phyloP scores from a whole-genome alignment of 2,888 invertebrate genomes.

The Clanis bilineata region DNA sequence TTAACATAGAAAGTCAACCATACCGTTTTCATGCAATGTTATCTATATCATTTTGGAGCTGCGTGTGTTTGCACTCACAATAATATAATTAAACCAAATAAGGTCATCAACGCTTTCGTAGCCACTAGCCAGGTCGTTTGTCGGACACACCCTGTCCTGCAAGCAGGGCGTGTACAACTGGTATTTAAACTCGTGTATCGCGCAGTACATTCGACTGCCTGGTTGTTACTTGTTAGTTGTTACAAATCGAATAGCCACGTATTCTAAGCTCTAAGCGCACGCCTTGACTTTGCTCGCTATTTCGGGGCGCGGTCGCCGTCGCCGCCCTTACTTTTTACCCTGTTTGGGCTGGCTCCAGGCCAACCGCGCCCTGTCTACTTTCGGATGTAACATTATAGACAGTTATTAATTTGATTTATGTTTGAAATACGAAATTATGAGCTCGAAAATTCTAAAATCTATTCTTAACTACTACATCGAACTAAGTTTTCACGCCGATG shows the following conservation, averaged over 20 bases:
- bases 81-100: slow-evolving; percentile 41
- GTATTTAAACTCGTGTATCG: slow-evolving; percentile 28
- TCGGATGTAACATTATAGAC: slow-evolving; percentile 47
- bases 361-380: slow-evolving; percentile 67
- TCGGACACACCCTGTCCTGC: slow-evolving; percentile 38
- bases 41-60: neutral
- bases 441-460: neutral
- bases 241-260: slow-evolving; percentile 40
- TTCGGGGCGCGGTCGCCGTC: slow-evolving; percentile 73
- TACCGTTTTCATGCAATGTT: slow-evolving; percentile 8
- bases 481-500: too few relatives aligned
- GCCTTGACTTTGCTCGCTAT: slow-evolving; percentile 81
- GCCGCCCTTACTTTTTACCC: slow-evolving; percentile 78
- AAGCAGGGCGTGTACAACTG: slow-evolving; percentile 41
- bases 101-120: slow-evolving; percentile 38
- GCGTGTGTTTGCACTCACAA: slow-evolving; percentile 14
- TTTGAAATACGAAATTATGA: neutral
- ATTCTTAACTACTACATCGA: neutral
- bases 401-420: slow-evolving; percentile 50
- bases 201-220: slow-evolving; percentile 20
- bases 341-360: slow-evolving; percentile 75
- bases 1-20: slow-evolving; percentile 29
- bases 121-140: slow-evolving; percentile 26
- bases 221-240: slow-evolving; percentile 36
- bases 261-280: slow-evolving; percentile 54